Percentiles rank a stretch among this genome's conserved stretches.
These are phyloP conservation scores for Alligator mississippiensis DNA, from an alignment of 2,113 vertebrate genomes.

Conservation along the genomic window DNA sequence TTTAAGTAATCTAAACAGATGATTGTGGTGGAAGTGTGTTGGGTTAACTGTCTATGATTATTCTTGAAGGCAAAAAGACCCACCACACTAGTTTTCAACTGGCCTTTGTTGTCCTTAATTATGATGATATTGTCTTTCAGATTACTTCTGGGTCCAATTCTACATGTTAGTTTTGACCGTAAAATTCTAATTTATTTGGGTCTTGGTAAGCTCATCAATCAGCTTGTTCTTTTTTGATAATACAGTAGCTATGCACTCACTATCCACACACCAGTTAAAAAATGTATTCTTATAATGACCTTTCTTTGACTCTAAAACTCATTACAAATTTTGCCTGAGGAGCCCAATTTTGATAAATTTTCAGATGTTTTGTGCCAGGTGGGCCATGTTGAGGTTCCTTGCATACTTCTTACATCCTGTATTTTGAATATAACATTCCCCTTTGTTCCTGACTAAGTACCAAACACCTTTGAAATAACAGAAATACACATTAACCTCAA, in stretches of 20 bases:
- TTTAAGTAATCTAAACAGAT: slow-evolving; percentile 4
- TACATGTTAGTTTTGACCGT: neutral
- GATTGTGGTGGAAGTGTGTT: neutral
- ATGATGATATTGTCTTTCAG: neutral
- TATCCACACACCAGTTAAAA: neutral
- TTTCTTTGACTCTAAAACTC: neutral
- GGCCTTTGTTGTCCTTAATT: too few species aligned
- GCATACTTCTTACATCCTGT: neutral
- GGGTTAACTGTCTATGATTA: neutral
- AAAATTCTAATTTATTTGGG: neutral
- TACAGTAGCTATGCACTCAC: neutral
- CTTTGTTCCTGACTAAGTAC: neutral
- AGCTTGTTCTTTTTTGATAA: neutral
- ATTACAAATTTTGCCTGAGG: neutral
- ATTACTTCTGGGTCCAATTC: neutral
- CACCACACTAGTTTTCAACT: neutral
- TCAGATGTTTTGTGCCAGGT: neutral
- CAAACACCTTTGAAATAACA: neutral
- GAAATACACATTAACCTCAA: neutral
- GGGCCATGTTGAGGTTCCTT: neutral
- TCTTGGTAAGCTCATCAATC: neutral
- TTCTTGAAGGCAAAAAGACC: neutral
- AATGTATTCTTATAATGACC: neutral
- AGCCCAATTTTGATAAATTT: neutral
- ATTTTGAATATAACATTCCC: neutral